Conservation (phyloP, 1,140 invertebrate genomes). For the Zaprionus gabonicus region DNA sequence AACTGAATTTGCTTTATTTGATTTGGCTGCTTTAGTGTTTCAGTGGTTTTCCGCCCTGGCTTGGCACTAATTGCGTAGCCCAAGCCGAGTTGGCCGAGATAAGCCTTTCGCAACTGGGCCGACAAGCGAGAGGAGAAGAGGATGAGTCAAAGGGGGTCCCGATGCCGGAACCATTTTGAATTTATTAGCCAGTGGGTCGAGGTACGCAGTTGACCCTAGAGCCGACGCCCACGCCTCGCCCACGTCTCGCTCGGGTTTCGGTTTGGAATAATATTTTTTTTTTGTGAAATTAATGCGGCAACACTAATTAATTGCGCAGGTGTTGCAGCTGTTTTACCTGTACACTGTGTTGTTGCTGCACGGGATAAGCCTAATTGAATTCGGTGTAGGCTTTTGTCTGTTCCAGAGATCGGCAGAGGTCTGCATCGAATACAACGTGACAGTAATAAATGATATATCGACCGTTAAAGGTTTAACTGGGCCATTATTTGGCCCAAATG, state of each 20-base stretch:
- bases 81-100: constrained; percentile 47
- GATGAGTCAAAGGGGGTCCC: not conserved
- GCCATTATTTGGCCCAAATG: constrained; percentile 17
- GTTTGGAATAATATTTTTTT: constrained; percentile 49
- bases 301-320: constrained; percentile 82
- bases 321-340: constrained; percentile 73
- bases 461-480: constrained; percentile 31
- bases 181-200: constrained; percentile 65
- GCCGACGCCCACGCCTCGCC: not conserved
- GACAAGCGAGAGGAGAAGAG: not conserved
- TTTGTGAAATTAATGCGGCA: constrained; percentile 81
- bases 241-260: constrained; percentile 24
- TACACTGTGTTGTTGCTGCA: constrained; percentile 36
- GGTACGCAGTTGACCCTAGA: constrained; percentile 46
- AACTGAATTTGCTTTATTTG: constrained; percentile 78
- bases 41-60: constrained; percentile 49
- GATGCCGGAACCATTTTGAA: constrained; percentile 47
- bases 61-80: constrained; percentile 65
- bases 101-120: constrained; percentile 46
- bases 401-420: constrained; percentile 21
- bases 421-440: constrained; percentile 31
- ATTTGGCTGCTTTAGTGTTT: constrained; percentile 69
- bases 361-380: constrained; percentile 81
- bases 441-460: constrained; percentile 59
- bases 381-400: constrained; percentile 69